These are phyloP conservation scores for Dromius quadrimaculatus DNA, from an alignment of 2,888 invertebrate genomes.

Conservation along the genomic window DNA sequence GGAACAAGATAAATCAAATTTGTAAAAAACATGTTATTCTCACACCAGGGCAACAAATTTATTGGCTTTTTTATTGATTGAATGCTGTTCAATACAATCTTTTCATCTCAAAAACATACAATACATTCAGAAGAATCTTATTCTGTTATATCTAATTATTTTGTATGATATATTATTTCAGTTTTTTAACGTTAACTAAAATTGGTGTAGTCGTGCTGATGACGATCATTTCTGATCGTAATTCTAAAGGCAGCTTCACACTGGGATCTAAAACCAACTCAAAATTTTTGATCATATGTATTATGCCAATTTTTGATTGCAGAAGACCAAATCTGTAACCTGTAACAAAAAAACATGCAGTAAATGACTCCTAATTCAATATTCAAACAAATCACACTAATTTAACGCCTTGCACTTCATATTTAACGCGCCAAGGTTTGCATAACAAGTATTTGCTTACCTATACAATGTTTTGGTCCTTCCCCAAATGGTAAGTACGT, in stretches of 20 bases:
- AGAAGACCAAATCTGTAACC: conserved; percentile 51
- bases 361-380: conserved; percentile 31
- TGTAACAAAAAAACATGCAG: no score
- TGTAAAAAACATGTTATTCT: no score
- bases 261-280: conserved; percentile 66
- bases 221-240: conserved; percentile 57
- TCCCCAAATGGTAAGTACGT: conserved; percentile 60
- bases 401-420: neutral
- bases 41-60: no score
- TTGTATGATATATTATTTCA: no score
- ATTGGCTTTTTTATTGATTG: no score
- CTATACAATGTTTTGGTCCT: conserved; percentile 58
- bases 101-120: no score
- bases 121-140: no score
- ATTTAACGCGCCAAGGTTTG: neutral
- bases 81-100: no score
- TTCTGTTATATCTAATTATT: no score
- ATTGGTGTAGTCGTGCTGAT: conserved; percentile 22
- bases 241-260: conserved; percentile 60
- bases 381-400: neutral
- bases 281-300: conserved; percentile 65
- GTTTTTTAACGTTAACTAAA: neutral
- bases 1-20: no score
- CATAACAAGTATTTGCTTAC: conserved; percentile 51
- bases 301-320: conserved; percentile 46